Base-by-base conservation (phyloP, 2,113 vertebrate genomes). In the Amblyopsis rosae region DNA sequence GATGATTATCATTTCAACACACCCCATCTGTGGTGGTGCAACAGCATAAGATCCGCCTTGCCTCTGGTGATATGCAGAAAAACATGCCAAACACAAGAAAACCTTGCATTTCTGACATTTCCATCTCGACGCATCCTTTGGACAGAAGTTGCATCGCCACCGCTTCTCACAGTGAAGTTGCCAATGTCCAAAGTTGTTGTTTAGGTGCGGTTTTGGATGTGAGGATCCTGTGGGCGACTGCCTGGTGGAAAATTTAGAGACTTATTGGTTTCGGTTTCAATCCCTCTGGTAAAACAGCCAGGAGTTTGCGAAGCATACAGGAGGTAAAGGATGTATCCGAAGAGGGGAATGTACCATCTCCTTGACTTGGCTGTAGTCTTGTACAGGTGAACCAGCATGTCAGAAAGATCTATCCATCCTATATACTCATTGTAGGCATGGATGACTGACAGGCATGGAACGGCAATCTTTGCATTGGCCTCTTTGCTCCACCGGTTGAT, bases 381-480 rank as follows among this genome's bases (percentile, higher is more conserved):
- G 50, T 69, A 75, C 17, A 68, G 12, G 49, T 80, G 73, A 12
- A 69, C 65, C 33, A 76, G 65, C 66, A 70, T 73, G 66, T 77
- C 70, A 48, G 79, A 81, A 26, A 81, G 66, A 70, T 77, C 62
- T 45, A 72, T 65, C 41, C 73, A 69, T 62, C 65, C 35, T 62
- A 66, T 66, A 51, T 66, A 67, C 51, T 79, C 8, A 75, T 67
- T 75, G 67, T 73, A 73, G 65, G 35, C 78, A 81, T 1, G 67
- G 48, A 64, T n/a, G n/a, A n/a, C n/a, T n/a, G n/a, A n/a, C n/a
- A 73, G 65, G 35, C 78, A 81, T 1, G 67, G 48, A 64, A 80
- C 57, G 9, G 47, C 56, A 60, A 65, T 65, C 45, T 74, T 54
- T 60, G 49, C 46, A 9, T 59, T 12, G 58, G 47, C 54, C n/a